These are phyloP conservation scores for Toxotes lorentzi DNA, from an alignment of 2,797 vertebrate species.

Conservation along the genomic window DNA sequence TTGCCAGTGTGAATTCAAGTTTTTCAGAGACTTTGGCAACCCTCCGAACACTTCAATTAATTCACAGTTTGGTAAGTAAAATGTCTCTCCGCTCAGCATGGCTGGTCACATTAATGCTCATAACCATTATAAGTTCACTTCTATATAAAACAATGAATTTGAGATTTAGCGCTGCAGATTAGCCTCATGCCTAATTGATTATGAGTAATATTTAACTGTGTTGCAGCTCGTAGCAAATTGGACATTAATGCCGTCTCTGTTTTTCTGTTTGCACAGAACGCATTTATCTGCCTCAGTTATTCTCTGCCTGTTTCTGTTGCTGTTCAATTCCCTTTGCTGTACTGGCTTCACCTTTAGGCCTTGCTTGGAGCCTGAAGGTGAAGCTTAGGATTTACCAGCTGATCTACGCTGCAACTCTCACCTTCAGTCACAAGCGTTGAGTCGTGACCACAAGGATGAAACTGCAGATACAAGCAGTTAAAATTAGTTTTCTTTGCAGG, in stretches of 20 bases:
- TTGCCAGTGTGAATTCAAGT: not conserved
- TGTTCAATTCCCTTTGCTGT: constrained; percentile 14
- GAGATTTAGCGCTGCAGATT: constrained; percentile 45
- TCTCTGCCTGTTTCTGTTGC: constrained; percentile 8
- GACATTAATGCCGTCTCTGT: constrained; percentile 32
- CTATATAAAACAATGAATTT: constrained; percentile 49
- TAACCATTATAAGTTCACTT: constrained; percentile 33
- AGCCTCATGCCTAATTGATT: constrained; percentile 55
- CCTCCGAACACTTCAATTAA: constrained; percentile 35
- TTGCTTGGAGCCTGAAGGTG: constrained; percentile 29
- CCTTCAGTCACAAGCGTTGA: constrained; percentile 51
- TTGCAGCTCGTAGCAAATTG: constrained; percentile 35
- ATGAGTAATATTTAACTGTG: constrained; percentile 35
- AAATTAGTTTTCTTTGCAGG: constrained; percentile 60
- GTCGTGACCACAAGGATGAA: constrained; percentile 59
- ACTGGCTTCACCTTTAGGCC: constrained; percentile 18
- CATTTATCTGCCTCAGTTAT: constrained; percentile 3
- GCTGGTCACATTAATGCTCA: constrained; percentile 38
- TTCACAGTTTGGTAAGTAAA: constrained; percentile 30
- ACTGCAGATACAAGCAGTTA: constrained; percentile 43
- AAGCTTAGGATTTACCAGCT: constrained; percentile 37
- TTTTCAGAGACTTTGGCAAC: constrained; percentile 24
- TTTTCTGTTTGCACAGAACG: not conserved
- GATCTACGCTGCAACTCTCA: constrained; percentile 38
- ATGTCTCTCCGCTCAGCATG: constrained; percentile 23